phyloP scores from a whole-genome alignment of 2,113 vertebrate species.

The Pluvianellus socialis region DNA sequence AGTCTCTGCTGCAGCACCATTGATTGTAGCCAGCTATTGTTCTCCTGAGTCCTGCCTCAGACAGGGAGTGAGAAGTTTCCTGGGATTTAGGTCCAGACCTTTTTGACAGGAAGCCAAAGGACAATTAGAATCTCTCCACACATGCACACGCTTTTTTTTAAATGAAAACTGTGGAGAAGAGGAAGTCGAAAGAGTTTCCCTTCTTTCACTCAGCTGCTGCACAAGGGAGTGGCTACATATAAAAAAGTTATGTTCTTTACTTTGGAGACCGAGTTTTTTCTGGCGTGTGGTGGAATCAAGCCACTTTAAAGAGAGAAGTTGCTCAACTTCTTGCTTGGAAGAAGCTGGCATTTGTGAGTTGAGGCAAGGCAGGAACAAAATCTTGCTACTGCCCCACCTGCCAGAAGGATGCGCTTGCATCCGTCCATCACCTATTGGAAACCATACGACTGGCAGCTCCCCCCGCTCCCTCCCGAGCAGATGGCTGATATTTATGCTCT shows the following conservation, averaged over 20 bases:
- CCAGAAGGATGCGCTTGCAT: background rate
- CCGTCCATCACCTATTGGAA: background rate
- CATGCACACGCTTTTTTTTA: background rate
- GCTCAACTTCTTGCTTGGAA: background rate
- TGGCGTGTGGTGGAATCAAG: background rate
- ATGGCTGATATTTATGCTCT: background rate
- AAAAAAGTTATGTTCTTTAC: background rate
- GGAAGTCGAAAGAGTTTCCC: background rate
- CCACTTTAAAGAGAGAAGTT: background rate
- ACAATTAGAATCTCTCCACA: background rate
- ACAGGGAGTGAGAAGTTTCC: slow-evolving; percentile 8
- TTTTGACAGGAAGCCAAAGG: background rate
- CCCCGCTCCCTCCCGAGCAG: background rate
- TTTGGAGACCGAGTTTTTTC: background rate
- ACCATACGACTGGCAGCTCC: background rate
- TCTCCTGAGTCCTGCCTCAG: background rate
- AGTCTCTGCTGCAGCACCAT: background rate
- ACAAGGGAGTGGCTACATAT: background rate
- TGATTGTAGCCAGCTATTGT: slow-evolving; percentile 12
- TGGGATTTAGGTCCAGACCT: slow-evolving; percentile 2
- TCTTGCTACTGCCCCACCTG: background rate
- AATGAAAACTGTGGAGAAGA: background rate
- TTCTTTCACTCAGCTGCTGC: background rate
- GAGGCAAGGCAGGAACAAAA: background rate
- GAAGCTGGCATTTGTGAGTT: background rate